phyloP scores from a whole-genome alignment of 2,888 invertebrate genomes.

The Acrocera orbiculus region DNA sequence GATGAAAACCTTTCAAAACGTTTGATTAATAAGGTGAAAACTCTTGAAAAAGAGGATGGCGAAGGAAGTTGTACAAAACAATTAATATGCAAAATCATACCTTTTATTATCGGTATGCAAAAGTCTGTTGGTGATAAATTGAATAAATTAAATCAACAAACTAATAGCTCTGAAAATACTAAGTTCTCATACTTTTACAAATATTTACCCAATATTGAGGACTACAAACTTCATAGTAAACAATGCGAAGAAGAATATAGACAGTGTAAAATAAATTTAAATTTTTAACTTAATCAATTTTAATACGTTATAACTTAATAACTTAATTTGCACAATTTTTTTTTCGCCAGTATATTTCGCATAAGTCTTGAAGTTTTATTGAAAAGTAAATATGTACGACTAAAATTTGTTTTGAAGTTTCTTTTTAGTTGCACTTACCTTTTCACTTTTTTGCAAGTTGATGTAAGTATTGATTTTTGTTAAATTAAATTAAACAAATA shows the following conservation, averaged over 20 bases:
- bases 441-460: too few relatives aligned
- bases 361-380: too few relatives aligned
- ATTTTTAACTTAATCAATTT: too few relatives aligned
- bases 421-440: too few relatives aligned
- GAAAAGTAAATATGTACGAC: too few relatives aligned
- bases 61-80: slow-evolving; percentile 53
- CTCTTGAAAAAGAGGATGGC: slow-evolving; percentile 35
- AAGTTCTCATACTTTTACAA: slow-evolving; percentile 35
- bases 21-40: slow-evolving; percentile 40
- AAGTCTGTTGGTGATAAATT: slow-evolving; percentile 33
- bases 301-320: too few relatives aligned
- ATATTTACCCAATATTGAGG: slow-evolving; percentile 41
- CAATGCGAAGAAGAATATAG: slow-evolving; percentile 44
- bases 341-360: too few relatives aligned
- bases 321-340: too few relatives aligned
- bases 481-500: too few relatives aligned
- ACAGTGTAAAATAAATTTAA: too few relatives aligned
- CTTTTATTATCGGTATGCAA: slow-evolving; percentile 62
- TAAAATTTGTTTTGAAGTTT: too few relatives aligned
- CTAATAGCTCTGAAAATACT: slow-evolving; percentile 13
- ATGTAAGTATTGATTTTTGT: too few relatives aligned
- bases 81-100: slow-evolving; percentile 58
- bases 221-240: slow-evolving; percentile 41
- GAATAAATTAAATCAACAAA: neutral
- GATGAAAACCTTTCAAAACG: slow-evolving; percentile 43